Base-by-base conservation (phyloP, 2,888 invertebrate species). In the Caenorhabditis panamensis region DNA sequence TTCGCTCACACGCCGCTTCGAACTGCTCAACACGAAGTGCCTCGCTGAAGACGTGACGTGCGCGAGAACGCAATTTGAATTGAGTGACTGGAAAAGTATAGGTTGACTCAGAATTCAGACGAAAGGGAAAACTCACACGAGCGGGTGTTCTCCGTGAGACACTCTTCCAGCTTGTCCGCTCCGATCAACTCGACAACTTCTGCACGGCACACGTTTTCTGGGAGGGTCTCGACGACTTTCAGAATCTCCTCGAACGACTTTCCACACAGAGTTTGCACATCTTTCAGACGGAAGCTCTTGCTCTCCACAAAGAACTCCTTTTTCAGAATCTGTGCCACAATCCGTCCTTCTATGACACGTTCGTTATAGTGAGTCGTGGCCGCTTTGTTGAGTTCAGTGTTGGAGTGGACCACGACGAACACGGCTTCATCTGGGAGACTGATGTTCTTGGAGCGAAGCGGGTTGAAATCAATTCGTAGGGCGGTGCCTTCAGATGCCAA, bases 381-480 rank as follows among this genome's bases (percentile, higher is more conserved):
- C 11, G 97, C 98, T 93, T 99, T 99, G 92, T 98, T 97, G 84
- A 95, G 58, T 16, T 82, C 80, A 2, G 78, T 82, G 16, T 82
- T 83, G 91, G 96, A 96, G 91, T 99, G 96, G 47, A 96, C 95
- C 72, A 99, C 95, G 1, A 98, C 96, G 92, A 99, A 98, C 37
- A 94, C 94, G 16, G 95, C 95, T 80, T 94, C 94, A 78, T 93
- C 91, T 0, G 99, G 98, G 68, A 99, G 92, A 4, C 92, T 92
- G 20, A 84, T 72, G 11, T 66, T 75, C 26, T 66, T 62, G 3
- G 68, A 66, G 79, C 93, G 93, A 71, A 97, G 92, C 0, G 99
- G 99, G 89, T 95, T 94, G 93, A 97, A 99, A 88, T 96, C 95
- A 86, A 99, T 98, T 22, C 84, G 71, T 8, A 90, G 82, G 0